These are phyloP conservation scores for Kuschelorhynchus macadamiae DNA, from an alignment of 2,888 invertebrate species.

Conservation along the genomic window DNA sequence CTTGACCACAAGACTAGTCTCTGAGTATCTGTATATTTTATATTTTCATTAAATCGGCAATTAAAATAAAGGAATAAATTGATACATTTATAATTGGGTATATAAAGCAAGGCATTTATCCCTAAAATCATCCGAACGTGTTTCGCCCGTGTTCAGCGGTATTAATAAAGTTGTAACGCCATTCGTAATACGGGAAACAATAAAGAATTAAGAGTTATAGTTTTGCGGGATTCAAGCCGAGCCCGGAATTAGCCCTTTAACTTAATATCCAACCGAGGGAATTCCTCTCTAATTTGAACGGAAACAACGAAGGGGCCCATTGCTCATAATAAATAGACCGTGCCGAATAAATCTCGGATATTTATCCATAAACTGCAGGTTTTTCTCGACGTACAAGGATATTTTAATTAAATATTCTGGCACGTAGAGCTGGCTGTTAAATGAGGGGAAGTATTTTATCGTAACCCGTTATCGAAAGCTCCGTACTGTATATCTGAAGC, in stretches of 20 bases:
- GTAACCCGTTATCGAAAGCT: not conserved
- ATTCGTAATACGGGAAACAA: slow-evolving; percentile 32
- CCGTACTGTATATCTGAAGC: too few relatives aligned
- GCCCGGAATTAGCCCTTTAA: slow-evolving; percentile 20
- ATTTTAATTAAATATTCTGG: not conserved
- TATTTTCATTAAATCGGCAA: too few relatives aligned
- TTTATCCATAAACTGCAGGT: slow-evolving; percentile 5
- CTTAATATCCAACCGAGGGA: slow-evolving; percentile 28
- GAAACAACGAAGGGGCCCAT: slow-evolving; percentile 14
- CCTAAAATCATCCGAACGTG: slow-evolving; percentile 1
- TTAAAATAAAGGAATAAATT: too few relatives aligned
- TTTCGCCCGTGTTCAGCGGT: not conserved
- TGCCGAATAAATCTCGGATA: slow-evolving; percentile 15
- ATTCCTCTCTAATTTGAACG: slow-evolving; percentile 28
- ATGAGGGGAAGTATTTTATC: too few relatives aligned
- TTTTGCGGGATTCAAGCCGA: slow-evolving; percentile 21
- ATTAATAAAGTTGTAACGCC: slow-evolving; percentile 18
- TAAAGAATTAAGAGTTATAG: slow-evolving; percentile 38
- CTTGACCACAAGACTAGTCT: too few relatives aligned
- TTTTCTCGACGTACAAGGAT: not conserved
- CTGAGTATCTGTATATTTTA: too few relatives aligned
- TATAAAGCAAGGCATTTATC: too few relatives aligned
- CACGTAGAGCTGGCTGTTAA: not conserved
- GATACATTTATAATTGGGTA: too few relatives aligned
- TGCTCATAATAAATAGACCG: slow-evolving; percentile 27